Base-by-base conservation (phyloP, 2,113 vertebrate species). In the Pseudois nayaur region DNA sequence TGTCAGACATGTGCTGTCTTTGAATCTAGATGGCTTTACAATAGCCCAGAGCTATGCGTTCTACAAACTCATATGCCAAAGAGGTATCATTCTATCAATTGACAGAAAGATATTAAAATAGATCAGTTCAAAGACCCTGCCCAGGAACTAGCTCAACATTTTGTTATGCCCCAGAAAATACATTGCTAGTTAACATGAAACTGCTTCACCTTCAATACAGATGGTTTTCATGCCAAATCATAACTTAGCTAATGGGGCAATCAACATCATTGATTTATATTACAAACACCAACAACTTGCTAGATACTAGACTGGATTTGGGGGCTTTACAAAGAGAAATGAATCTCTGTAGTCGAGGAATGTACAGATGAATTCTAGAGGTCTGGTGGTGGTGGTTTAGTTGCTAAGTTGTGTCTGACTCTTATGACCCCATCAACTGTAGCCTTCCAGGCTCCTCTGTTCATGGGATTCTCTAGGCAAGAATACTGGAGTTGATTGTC, bases 11-110 rank as follows among this genome's bases (percentile, higher is more conserved):
- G 78, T 79, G n/a, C 50, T 96, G 23, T 92, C 64, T 96, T 97
- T 95, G 84, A 96, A 94, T 97, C 79, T 94, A 97, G 79, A 93
- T 91, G 96, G 57, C 40, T 95, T 86, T 95, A 74, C 54, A 78
- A 79, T 76, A 97, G 84, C 88, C 31, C 25, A 88, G 85, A 89
- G 81, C 64, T 87, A 84, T 91, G 67, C 7, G 36, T 96, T 97
- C 81, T 95, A 96, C 48, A 87, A 96, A 96, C 23, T 43, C 31
- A 50, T 87, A 27, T 86, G 89, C 64, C 55, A 92, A 97, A 96
- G 67, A 94, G 43, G 59, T 62, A 94, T n/a, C 55, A 67, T 92
- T 95, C 54, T 86, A 5, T 96, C 85, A 97, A 45, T 0, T 87
- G 59, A 92, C 50, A 92, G 29, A 87, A 52, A 33, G 71, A 94